Base-by-base conservation (phyloP, 1,140 invertebrate species). In the Cheumatopsyche charites region DNA sequence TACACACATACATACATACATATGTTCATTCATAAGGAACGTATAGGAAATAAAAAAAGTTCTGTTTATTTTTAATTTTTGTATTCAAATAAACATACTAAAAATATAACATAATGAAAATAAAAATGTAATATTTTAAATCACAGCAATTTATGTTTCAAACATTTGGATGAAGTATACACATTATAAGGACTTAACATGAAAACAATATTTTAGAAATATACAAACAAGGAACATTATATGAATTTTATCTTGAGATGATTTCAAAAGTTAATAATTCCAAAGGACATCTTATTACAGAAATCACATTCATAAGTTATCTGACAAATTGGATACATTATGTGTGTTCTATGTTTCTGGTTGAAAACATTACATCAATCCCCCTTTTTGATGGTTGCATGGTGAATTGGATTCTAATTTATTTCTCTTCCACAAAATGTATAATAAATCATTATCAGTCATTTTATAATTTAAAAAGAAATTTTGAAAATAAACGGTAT, bases 211-310 rank as follows among this genome's bases (percentile, higher is more conserved):
- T 25, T 25, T 23, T 1, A 58, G 1, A 58, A 23, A 25, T 2
- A 17, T 21, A 19, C 17, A 52, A 52, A 36, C 3, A 9, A 9
- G 29, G 29, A 9, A 4, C 29, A 36, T 4, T 4, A 36, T 36
- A 36, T 36, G 29, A 36, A 36, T 36, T 36, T 36, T 36, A n/a
- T n/a, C n/a, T n/a, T n/a, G n/a, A 9, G 29, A 36, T 36, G 29
- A 4, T 36, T 9, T 36, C 29, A 36, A 36, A 36, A 4, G 29
- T 36, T 36, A 36, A 36, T 9, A 36, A 4, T 36, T 36, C 9
- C 3, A 3, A 36, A 4, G 29, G 9, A 36, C 9, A 4, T 9
- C 3, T 67, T 75, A 75, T 75, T 70, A 75, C 73, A 75, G 73
- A 70, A 72, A 69, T 67, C 66, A 36, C 29, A 36, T 36, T 36